phyloP scores from a whole-genome alignment of 1,140 invertebrate genomes.

The Drosophila nikananu region DNA sequence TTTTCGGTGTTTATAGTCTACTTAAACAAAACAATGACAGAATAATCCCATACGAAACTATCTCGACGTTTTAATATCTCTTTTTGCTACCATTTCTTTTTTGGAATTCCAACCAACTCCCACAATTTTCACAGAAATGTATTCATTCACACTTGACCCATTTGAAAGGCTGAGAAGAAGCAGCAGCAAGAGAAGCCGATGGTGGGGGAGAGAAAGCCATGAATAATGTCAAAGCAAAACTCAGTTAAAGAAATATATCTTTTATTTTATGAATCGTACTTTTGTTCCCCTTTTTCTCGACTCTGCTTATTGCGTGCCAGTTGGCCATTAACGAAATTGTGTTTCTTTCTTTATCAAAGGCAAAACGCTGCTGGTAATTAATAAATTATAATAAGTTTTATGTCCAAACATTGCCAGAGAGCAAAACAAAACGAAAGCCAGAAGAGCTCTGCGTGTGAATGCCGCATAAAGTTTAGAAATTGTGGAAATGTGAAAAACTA shows the following conservation, averaged over 20 bases:
- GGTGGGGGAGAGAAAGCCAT: conserved; percentile 30
- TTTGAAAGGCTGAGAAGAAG: conserved; percentile 35
- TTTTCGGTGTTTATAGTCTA: too few relatives aligned
- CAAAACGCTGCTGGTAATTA: conserved; percentile 59
- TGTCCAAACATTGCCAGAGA: conserved; percentile 35
- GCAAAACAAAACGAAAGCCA: conserved; percentile 26
- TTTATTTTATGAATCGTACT: conserved; percentile 35
- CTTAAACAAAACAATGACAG: too few relatives aligned
- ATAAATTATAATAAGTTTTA: conserved; percentile 73
- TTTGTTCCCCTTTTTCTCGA: neutral
- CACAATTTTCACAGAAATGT: conserved; percentile 43
- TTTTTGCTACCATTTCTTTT: neutral
- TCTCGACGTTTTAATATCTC: neutral
- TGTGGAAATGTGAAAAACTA: conserved; percentile 33
- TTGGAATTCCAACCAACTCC: conserved; percentile 10
- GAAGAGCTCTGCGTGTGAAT: conserved; percentile 50
- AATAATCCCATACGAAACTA: neutral
- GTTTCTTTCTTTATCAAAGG: conserved; percentile 32
- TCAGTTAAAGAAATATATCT: conserved; percentile 38
- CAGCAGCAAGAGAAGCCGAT: neutral
- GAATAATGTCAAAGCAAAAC: conserved; percentile 68
- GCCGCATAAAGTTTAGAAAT: conserved; percentile 48
- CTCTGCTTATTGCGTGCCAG: conserved; percentile 54
- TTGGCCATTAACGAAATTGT: conserved; percentile 56
- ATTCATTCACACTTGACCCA: conserved; percentile 70